Conservation (phyloP, 2,888 invertebrate genomes). For the Syritta pipiens region DNA sequence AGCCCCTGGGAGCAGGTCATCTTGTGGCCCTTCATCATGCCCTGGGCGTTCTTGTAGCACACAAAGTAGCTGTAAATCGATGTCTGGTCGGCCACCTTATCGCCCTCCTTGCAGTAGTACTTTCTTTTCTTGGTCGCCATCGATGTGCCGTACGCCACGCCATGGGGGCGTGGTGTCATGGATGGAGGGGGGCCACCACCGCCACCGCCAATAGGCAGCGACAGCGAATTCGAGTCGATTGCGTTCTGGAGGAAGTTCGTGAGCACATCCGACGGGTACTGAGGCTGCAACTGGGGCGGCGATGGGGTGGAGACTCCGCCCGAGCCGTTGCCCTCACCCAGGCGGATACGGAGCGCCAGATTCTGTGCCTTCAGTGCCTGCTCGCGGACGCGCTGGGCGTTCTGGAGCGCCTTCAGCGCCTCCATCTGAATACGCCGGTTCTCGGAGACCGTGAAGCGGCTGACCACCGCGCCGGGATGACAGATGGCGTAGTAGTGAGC, state of each 20-base stretch:
- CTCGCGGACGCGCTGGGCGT: conserved; percentile 75
- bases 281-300: conserved; percentile 23
- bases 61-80: conserved; percentile 80
- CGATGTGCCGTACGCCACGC: neutral
- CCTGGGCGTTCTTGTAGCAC: conserved; percentile 78
- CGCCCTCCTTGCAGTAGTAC: conserved; percentile 79
- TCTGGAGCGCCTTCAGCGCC: conserved; percentile 75
- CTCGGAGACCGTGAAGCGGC: conserved; percentile 73
- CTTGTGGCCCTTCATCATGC: conserved; percentile 79
- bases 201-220: conserved; percentile 25
- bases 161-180: conserved; percentile 27
- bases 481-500: conserved; percentile 78
- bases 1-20: conserved; percentile 80
- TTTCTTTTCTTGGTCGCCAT: conserved; percentile 74
- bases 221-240: conserved; percentile 19
- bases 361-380: conserved; percentile 75
- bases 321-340: conserved; percentile 72
- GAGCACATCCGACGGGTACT: conserved; percentile 22
- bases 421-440: conserved; percentile 76
- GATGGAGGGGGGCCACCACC: conserved; percentile 24
- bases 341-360: conserved; percentile 73
- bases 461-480: conserved; percentile 71
- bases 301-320: conserved; percentile 4
- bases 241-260: conserved; percentile 48
- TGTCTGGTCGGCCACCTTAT: conserved; percentile 79